Evolutionary conservation across 2,113 vertebrate species (phyloP).

Genomic region (Gasterosteus aculeatus): DNA sequence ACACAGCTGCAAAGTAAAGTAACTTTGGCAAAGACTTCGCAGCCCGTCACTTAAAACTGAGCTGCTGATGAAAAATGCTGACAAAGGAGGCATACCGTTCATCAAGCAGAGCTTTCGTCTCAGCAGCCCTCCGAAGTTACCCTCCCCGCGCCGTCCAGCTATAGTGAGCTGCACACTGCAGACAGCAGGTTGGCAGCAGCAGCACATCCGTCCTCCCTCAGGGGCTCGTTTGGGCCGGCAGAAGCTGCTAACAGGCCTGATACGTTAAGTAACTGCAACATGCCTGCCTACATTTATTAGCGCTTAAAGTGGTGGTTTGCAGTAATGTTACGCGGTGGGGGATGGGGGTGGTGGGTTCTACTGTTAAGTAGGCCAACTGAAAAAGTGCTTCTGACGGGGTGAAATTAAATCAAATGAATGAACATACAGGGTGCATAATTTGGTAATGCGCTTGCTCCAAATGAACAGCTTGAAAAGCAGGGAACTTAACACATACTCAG

Average conservation of each 20-base stretch:
- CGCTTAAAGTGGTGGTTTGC: constrained; percentile 14
- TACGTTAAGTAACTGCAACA: not conserved
- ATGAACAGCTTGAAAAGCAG: not conserved
- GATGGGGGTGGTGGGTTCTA: not conserved
- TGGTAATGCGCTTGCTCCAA: not conserved
- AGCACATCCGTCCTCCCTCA: not conserved
- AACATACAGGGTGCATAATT: not conserved
- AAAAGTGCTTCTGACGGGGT: constrained; percentile 1
- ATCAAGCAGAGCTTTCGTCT: not conserved
- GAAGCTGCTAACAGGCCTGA: not conserved
- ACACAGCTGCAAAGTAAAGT: not conserved
- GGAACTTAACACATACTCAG: not conserved
- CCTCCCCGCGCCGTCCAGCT: not conserved
- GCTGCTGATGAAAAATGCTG: not conserved
- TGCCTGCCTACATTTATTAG: constrained; percentile 21
- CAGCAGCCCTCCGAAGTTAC: not conserved
- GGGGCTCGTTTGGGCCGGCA: constrained; percentile 4
- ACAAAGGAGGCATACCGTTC: not conserved
- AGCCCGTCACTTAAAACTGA: not conserved
- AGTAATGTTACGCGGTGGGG: constrained; percentile 3
- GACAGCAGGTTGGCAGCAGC: not conserved
- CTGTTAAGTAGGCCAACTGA: not conserved
- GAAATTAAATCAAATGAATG: constrained; percentile 8
- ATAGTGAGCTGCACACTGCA: not conserved
- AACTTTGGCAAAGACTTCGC: not conserved